Conservation (phyloP, 2,888 invertebrate genomes). For the Troilus luridus region DNA sequence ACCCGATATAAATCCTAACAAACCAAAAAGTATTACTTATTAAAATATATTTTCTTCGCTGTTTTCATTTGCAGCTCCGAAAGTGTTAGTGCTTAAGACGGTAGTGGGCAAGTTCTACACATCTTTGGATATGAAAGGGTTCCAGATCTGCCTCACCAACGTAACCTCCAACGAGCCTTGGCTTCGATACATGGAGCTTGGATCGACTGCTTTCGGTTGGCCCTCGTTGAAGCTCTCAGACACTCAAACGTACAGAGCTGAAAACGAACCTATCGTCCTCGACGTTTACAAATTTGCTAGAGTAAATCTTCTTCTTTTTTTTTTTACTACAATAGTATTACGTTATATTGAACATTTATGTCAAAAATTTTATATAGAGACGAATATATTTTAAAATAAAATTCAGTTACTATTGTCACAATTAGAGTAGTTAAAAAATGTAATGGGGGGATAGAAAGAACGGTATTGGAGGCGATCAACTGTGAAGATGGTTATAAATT, state of each 20-base stretch:
- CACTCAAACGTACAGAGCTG: not conserved
- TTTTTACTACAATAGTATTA: too few species aligned
- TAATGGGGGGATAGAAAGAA: too few species aligned
- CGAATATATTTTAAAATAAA: too few species aligned
- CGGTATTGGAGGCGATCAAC: too few species aligned
- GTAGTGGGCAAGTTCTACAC: conserved; percentile 78
- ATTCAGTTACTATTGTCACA: too few species aligned
- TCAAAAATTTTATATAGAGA: too few species aligned
- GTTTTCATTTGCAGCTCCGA: conserved; percentile 21
- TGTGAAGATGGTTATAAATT: too few species aligned
- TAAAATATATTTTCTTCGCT: too few species aligned
- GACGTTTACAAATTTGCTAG: not conserved
- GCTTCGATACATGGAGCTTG: conserved; percentile 74
- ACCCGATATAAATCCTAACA: too few species aligned
- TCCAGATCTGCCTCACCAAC: conserved; percentile 81
- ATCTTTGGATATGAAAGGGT: conserved; percentile 83
- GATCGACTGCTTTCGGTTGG: conserved; percentile 76
- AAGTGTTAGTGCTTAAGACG: conserved; percentile 68
- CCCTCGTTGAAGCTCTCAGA: conserved; percentile 69
- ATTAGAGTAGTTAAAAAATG: too few species aligned
- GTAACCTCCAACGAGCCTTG: conserved; percentile 70
- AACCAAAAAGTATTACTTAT: too few species aligned
- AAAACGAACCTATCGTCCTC: not conserved
- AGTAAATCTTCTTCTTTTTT: not conserved
- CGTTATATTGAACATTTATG: not conserved